Evolutionary conservation across 2,797 vertebrate species (phyloP).

Genomic region (Tapirus indicus): DNA sequence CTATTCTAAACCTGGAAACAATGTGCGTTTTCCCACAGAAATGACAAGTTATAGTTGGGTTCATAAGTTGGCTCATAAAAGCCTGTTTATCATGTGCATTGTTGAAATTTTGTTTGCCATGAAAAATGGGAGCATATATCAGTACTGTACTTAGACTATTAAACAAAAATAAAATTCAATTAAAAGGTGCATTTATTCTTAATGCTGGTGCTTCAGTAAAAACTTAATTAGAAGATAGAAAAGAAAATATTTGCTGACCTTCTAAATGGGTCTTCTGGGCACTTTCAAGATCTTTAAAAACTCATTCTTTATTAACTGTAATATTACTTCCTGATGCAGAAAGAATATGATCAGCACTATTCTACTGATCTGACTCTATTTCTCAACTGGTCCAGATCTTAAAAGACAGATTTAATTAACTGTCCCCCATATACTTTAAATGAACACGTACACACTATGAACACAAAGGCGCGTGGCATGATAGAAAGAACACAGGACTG

Average conservation of each 20-base stretch:
- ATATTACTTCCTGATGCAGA: neutral
- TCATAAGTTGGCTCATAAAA: neutral
- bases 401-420: neutral
- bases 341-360: neutral
- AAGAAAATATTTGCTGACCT: slow-evolving; percentile 3
- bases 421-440: neutral
- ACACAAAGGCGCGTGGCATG: neutral
- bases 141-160: neutral
- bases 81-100: neutral
- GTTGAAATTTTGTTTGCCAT: neutral
- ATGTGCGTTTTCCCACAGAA: neutral
- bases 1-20: neutral
- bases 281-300: neutral
- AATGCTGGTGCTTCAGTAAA: neutral
- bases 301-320: neutral
- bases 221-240: slow-evolving; percentile 26
- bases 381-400: neutral
- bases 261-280: neutral
- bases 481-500: neutral
- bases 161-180: slow-evolving; percentile 20
- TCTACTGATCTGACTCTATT: neutral
- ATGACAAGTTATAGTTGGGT: neutral
- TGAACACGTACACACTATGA: neutral
- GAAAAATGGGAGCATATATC: neutral
- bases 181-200: neutral